Base-by-base conservation (phyloP, 2,888 invertebrate genomes). In the Pterostichus niger region DNA sequence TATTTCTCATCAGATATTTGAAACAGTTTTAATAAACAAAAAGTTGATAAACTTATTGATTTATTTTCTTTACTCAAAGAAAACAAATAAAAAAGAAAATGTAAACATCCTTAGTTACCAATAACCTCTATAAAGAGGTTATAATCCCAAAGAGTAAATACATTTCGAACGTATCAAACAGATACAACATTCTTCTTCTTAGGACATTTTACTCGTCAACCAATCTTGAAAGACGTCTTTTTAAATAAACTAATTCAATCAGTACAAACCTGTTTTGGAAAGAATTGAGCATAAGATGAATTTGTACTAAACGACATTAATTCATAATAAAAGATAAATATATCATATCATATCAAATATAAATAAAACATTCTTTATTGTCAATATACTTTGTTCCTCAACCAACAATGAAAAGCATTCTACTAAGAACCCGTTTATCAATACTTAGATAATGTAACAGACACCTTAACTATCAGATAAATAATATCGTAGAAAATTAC, bases 71-170 rank as follows among this genome's bases (percentile, higher is more conserved):
- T 64, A 64, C 64, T 64, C 35, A 35, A 64, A 64, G 64, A 33
- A 61, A 61, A 33, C 31, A 61, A 61, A 61, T 61, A 61, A 61
- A 61, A 61, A 61, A 56, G 61, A 35, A 64, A 64, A 64, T 64
- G 64, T 64, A 64, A 64, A 64, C 64, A 64, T 64, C 64, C 64
- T 64, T 6, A 11, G 64, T 64, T 64, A 64, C 64, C 64, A 64
- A 64, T 64, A 64, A 64, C 64, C 64, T 64, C 64, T 31, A 64
- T 64, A 59, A 59, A 59, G 59, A 59, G 24, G 59, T 1, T 59
- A 59, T 59, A 64, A 64, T 64, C 64, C 64, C 35, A n/a, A 35
- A 35, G 35, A 64, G 33, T 33, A 64, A 64, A 64, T 64, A 64
- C 10, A 35, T 64, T 64, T 64, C 13, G 6, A 35, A 33, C 64